A percentile compares a stretch with the other conserved stretches of the same genome.
Conservation (phyloP, 2,797 vertebrate genomes). For the Melopsittacus undulatus region DNA sequence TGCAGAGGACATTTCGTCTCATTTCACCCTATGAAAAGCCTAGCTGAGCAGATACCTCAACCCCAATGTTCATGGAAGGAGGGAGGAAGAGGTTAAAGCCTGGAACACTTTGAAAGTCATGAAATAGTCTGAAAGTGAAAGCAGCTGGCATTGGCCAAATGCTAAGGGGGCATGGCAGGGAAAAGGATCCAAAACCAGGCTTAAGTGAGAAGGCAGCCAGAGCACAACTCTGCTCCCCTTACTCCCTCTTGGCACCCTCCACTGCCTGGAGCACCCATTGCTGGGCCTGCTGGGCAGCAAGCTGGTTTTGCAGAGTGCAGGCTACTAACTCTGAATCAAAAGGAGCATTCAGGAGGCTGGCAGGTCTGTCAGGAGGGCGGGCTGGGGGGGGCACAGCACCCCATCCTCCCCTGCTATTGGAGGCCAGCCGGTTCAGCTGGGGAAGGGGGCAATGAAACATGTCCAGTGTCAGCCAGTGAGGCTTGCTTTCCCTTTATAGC, state of each 20-base stretch:
- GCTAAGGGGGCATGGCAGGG: neutral
- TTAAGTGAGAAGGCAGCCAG: neutral
- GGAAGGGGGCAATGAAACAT: neutral
- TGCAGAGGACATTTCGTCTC: conserved; percentile 6
- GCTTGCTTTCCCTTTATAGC: conserved; percentile 50
- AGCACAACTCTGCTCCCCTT: neutral
- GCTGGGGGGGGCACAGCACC: neutral
- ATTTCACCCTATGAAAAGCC: neutral
- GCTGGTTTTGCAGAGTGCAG: neutral
- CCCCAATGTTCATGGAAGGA: neutral
- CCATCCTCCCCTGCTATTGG: neutral
- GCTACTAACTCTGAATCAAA: conserved; percentile 24
- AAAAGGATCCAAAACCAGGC: neutral
- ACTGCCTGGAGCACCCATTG: neutral
- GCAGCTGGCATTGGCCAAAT: neutral
- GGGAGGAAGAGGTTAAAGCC: neutral
- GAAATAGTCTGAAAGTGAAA: neutral
- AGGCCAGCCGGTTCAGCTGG: neutral
- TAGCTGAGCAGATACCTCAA: neutral
- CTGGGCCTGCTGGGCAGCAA: neutral
- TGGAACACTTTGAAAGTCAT: neutral
- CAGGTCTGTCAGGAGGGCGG: neutral
- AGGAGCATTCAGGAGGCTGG: neutral
- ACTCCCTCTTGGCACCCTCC: neutral
- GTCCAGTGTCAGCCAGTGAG: neutral